Evolutionary conservation across 2,797 vertebrate genomes (phyloP).

Genomic region (Megaceryle alcyon): DNA sequence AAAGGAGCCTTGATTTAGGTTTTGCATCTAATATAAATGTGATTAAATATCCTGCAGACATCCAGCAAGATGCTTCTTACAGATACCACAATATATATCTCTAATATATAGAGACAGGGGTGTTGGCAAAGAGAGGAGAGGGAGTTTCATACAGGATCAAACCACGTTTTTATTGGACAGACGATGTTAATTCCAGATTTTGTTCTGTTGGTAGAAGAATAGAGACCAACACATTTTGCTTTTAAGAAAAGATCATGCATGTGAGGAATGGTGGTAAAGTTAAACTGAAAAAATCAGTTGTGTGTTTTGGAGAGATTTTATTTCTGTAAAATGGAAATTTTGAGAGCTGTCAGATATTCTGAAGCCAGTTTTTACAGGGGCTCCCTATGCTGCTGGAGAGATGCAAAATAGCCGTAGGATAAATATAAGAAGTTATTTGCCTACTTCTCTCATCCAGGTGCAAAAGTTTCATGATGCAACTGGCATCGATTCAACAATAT

Average conservation of each 20-base stretch:
- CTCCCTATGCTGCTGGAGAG: background rate
- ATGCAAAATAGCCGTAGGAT: background rate
- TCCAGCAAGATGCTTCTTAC: background rate
- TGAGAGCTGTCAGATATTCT: background rate
- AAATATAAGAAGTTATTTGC: background rate
- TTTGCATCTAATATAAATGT: background rate
- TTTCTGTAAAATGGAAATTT: background rate
- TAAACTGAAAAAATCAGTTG: background rate
- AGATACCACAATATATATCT: background rate
- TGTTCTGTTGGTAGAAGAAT: background rate
- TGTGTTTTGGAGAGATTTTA: background rate
- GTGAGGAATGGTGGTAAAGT: background rate
- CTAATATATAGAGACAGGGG: background rate
- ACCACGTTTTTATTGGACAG: background rate
- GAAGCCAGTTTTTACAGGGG: background rate
- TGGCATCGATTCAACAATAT: background rate
- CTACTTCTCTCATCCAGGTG: background rate
- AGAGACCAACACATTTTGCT: background rate
- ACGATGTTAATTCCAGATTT: background rate
- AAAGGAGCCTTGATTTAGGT: background rate
- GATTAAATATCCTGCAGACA: background rate
- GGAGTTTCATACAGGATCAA: background rate
- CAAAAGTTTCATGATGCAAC: background rate
- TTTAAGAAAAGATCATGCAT: background rate
- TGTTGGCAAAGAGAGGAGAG: background rate